Evolutionary conservation across 2,797 vertebrate species (phyloP).

Genomic region (Miichthys miiuy): DNA sequence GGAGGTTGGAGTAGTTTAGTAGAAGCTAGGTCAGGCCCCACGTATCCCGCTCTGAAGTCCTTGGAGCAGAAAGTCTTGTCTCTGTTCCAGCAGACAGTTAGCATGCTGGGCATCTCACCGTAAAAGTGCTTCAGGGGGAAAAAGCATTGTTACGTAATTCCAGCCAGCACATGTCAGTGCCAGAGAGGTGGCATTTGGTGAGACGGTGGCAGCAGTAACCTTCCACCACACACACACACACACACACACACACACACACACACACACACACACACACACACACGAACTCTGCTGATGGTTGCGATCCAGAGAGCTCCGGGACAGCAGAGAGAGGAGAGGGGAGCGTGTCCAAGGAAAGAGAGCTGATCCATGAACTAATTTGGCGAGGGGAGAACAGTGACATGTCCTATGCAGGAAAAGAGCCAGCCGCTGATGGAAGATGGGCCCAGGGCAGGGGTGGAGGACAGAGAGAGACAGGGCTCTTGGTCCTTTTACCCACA

Average conservation of each 20-base stretch:
- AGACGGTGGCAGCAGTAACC: conserved; percentile 14
- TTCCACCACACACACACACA: background rate
- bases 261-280: no score
- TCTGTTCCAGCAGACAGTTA: conserved; percentile 32
- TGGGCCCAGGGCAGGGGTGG: conserved; percentile 8
- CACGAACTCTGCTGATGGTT: conserved; percentile 11
- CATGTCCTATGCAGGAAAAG: conserved; percentile 23
- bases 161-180: conserved; percentile 28
- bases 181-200: conserved; percentile 55
- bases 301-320: conserved; percentile 21
- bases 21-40: conserved; percentile 2
- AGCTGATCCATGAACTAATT: conserved; percentile 45
- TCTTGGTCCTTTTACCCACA: conserved; percentile 13
- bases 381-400: conserved; percentile 29
- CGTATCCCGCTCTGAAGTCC: conserved; percentile 12
- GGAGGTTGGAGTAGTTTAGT: conserved; percentile 8
- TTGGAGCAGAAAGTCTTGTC: conserved; percentile 12
- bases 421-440: conserved; percentile 32
- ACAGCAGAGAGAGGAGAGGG: conserved; percentile 1
- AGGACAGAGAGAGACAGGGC: conserved; percentile 18
- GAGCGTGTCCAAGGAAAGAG: conserved; percentile 13
- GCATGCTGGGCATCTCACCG: conserved; percentile 34
- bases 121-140: conserved; percentile 39
- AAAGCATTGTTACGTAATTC: conserved; percentile 39
- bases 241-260: no score